phyloP scores from a whole-genome alignment of 2,888 invertebrate species.

The Sericinus montela region DNA sequence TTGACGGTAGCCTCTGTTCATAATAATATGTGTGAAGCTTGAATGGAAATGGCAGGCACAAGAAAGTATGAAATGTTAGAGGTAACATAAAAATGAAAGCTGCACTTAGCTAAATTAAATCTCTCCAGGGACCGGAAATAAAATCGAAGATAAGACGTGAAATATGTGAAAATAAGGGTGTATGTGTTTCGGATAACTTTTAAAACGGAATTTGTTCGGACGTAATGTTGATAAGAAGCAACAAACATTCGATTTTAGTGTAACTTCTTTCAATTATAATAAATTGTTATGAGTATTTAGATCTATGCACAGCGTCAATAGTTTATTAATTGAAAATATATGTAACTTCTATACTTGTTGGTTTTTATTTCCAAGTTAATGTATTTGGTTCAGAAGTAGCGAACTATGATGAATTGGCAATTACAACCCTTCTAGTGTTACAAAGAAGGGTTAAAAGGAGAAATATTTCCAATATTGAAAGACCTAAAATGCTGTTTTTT shows the following conservation, averaged over 20 bases:
- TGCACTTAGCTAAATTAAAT: slow-evolving; percentile 39
- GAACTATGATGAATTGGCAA: too few relatives aligned
- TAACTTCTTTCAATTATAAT: not conserved
- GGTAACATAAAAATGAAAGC: slow-evolving; percentile 22
- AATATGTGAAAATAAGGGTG: slow-evolving; percentile 14
- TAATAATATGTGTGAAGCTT: not conserved
- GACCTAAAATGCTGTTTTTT: too few relatives aligned
- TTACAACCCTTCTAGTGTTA: too few relatives aligned
- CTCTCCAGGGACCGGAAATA: slow-evolving; percentile 23
- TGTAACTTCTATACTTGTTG: too few relatives aligned
- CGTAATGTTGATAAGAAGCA: not conserved
- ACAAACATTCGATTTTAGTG: not conserved
- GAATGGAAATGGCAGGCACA: slow-evolving; percentile 1
- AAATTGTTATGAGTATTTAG: too few relatives aligned
- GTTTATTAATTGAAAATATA: too few relatives aligned
- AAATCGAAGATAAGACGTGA: slow-evolving; percentile 26
- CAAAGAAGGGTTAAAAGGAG: too few relatives aligned
- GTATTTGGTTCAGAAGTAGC: too few relatives aligned
- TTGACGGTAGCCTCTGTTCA: not conserved
- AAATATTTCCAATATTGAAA: too few relatives aligned
- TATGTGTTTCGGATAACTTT: slow-evolving; percentile 6
- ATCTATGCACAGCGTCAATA: too few relatives aligned
- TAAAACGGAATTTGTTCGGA: slow-evolving; percentile 4
- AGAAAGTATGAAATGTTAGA: slow-evolving; percentile 17
- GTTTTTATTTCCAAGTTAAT: too few relatives aligned